Evolutionary conservation across 2,888 invertebrate species (phyloP).

Genomic region (Diadegma fenestrale): DNA sequence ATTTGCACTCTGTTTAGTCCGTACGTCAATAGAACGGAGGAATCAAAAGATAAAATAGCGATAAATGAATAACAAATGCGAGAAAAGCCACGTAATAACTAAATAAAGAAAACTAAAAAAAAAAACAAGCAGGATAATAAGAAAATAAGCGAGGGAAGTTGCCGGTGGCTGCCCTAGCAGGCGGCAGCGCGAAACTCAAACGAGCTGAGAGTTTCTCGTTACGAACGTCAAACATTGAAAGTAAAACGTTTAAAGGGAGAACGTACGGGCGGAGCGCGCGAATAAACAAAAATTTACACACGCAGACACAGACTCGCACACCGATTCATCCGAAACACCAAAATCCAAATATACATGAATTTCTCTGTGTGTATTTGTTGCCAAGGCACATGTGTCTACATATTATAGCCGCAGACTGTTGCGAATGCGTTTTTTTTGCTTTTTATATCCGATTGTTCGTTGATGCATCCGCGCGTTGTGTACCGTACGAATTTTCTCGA

Average conservation of each 20-base stretch:
- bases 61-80: slow-evolving; percentile 22
- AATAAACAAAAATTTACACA: slow-evolving; percentile 17
- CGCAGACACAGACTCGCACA: slow-evolving; percentile 21
- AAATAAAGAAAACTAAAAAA: slow-evolving; percentile 6
- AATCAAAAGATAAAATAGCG: slow-evolving; percentile 22
- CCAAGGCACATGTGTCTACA: neutral
- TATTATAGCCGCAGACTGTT: slow-evolving; percentile 19
- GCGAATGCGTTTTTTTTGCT: slow-evolving; percentile 10
- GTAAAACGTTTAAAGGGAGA: slow-evolving; percentile 70
- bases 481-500: neutral
- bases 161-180: slow-evolving; percentile 53
- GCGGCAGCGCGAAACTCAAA: slow-evolving; percentile 61
- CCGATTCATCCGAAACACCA: neutral
- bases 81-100: slow-evolving; percentile 17
- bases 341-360: neutral
- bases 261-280: slow-evolving; percentile 68
- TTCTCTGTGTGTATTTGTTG: neutral
- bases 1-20: slow-evolving; percentile 51
- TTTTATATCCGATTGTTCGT: slow-evolving; percentile 13
- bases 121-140: neutral
- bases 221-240: slow-evolving; percentile 72
- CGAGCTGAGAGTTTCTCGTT: slow-evolving; percentile 67
- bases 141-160: slow-evolving; percentile 26
- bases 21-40: slow-evolving; percentile 12
- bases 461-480: slow-evolving; percentile 16